Percentiles rank a stretch among this genome's conserved stretches.
These are phyloP conservation scores for Empidonax alnorum DNA, from an alignment of 2,113 vertebrate genomes.

Conservation along the genomic window DNA sequence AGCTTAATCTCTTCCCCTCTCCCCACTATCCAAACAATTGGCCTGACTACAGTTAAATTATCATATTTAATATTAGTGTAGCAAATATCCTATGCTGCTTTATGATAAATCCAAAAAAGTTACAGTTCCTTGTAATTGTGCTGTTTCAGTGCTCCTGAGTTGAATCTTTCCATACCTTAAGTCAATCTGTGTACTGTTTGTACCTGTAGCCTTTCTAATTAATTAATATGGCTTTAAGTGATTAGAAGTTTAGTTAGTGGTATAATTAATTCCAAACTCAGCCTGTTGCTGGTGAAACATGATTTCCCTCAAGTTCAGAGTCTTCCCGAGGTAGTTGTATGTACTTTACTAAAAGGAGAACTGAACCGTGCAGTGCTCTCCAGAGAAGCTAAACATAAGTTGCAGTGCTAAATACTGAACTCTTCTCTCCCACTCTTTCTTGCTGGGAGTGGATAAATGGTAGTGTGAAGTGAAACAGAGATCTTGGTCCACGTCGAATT, in stretches of 20 bases:
- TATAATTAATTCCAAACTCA: background rate
- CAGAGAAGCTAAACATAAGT: background rate
- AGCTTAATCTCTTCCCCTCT: background rate
- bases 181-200: background rate
- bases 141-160: background rate
- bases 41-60: background rate
- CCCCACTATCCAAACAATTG: background rate
- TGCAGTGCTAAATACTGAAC: conserved; percentile 15
- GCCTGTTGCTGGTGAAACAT: background rate
- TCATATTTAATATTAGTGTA: background rate
- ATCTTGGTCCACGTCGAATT: background rate
- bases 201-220: background rate
- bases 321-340: background rate
- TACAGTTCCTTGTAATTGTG: background rate
- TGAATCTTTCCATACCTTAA: background rate
- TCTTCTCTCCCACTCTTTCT: conserved; percentile 16
- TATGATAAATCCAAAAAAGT: background rate
- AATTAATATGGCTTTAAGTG: background rate
- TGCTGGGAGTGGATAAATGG: background rate
- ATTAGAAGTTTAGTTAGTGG: background rate
- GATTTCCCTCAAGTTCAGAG: background rate
- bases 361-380: background rate
- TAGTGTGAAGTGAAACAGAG: background rate
- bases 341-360: background rate
- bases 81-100: background rate